A percentile compares a stretch with the other conserved stretches of the same genome.
These are phyloP conservation scores for Saturnia japonica DNA, from an alignment of 2,888 invertebrate species.

Conservation along the genomic window DNA sequence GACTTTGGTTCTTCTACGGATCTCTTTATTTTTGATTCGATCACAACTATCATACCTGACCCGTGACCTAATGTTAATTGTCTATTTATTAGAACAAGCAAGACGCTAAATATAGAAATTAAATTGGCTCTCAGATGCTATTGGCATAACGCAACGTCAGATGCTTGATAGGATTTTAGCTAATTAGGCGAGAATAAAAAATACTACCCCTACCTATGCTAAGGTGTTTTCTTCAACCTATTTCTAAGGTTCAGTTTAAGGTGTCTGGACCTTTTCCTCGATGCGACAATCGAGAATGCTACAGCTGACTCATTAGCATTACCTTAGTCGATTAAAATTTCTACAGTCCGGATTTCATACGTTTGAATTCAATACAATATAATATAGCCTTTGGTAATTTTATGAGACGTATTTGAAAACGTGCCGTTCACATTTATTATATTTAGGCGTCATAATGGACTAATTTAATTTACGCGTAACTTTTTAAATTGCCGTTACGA, in stretches of 20 bases:
- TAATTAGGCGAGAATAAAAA: neutral
- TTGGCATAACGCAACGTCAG: neutral
- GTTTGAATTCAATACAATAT: neutral
- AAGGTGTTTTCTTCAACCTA: neutral
- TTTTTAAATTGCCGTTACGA: neutral
- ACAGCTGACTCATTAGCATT: too few species aligned
- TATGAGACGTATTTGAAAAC: neutral
- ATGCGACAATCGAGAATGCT: neutral
- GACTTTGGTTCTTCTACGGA: too few species aligned
- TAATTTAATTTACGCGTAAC: neutral
- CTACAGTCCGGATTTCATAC: too few species aligned
- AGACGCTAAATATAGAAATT: neutral
- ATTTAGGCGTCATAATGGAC: neutral
- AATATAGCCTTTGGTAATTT: slow-evolving; percentile 5
- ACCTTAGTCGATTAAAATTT: too few species aligned
- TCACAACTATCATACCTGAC: too few species aligned
- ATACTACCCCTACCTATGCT: neutral
- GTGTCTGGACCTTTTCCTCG: neutral
- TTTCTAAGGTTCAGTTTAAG: neutral
- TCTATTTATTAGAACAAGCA: neutral
- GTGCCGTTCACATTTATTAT: neutral
- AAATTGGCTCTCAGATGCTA: neutral
- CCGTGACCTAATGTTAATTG: neutral
- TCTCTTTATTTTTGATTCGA: too few species aligned
- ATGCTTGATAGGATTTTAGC: neutral